phyloP scores from a whole-genome alignment of 2,888 invertebrate genomes.

The Lepidocyrtinus sp. region DNA sequence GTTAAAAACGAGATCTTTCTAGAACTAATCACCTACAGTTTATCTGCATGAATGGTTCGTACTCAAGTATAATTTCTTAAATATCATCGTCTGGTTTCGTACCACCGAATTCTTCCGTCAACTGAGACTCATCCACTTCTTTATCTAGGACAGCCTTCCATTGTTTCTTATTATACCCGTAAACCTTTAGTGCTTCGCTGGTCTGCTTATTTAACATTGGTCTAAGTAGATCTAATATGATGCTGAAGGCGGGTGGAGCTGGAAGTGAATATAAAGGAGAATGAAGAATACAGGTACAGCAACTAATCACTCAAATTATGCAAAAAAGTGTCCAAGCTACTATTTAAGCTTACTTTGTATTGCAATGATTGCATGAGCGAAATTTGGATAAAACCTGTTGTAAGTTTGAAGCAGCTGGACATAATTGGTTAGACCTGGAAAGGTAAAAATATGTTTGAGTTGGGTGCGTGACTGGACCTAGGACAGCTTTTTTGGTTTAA shows the following conservation, averaged over 20 bases:
- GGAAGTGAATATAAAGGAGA: conserved; percentile 2
- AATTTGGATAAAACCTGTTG: conserved; percentile 45
- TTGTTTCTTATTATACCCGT: conserved; percentile 25
- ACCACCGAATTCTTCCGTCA: conserved; percentile 46
- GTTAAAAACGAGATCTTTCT: conserved; percentile 2
- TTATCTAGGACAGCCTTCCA: conserved; percentile 38
- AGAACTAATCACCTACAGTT: not conserved
- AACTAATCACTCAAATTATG: not conserved
- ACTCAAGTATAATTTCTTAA: not conserved
- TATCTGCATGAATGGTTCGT: not conserved
- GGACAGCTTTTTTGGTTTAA: not conserved
- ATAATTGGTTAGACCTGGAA: conserved; percentile 36
- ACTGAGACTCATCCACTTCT: conserved; percentile 25
- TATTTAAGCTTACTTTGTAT: conserved; percentile 37
- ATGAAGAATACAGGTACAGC: too few species aligned
- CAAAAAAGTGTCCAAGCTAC: not conserved
- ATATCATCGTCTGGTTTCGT: conserved; percentile 33
- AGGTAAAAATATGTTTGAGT: not conserved
- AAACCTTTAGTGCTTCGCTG: conserved; percentile 24
- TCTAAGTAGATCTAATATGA: conserved; percentile 26
- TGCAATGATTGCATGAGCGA: conserved; percentile 46
- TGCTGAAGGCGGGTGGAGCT: conserved; percentile 34
- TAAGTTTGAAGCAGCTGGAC: conserved; percentile 32
- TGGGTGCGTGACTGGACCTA: too few species aligned
- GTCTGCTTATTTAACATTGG: conserved; percentile 41